Percentiles rank a stretch among this genome's conserved stretches.
phyloP scores from a whole-genome alignment of 2,888 invertebrate species.

The Iphiclides podalirius region DNA sequence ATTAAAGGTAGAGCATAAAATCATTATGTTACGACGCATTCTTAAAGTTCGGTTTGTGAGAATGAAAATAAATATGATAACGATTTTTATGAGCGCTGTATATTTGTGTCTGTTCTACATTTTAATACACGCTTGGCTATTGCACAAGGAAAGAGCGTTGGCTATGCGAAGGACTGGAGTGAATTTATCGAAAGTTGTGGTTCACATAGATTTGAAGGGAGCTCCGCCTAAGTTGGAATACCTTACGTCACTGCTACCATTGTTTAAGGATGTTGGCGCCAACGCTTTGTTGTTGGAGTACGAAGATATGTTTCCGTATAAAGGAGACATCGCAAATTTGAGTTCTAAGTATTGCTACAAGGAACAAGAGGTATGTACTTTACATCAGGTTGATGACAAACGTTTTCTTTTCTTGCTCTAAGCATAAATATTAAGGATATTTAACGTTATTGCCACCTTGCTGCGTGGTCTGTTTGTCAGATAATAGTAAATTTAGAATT shows the following conservation, averaged over 20 bases:
- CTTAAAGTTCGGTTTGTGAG: background rate
- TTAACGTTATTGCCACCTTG: too few relatives aligned
- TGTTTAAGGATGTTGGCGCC: conserved; percentile 83
- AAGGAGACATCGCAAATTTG: conserved; percentile 78
- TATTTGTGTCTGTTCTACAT: conserved; percentile 15
- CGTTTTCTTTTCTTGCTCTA: conserved; percentile 30
- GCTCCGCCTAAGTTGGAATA: conserved; percentile 86
- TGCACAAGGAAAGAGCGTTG: conserved; percentile 2
- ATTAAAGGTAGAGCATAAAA: too few relatives aligned
- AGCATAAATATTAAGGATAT: background rate
- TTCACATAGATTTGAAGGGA: conserved; percentile 92
- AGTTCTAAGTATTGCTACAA: conserved; percentile 83
- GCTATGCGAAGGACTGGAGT: conserved; percentile 3
- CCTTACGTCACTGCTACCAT: conserved; percentile 80
- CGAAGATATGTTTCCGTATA: conserved; percentile 93
- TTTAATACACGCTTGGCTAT: conserved; percentile 16
- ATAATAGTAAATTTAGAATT: too few relatives aligned
- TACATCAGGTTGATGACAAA: too few relatives aligned
- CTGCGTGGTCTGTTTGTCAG: too few relatives aligned
- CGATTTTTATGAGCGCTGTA: conserved; percentile 12
- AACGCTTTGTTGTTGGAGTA: conserved; percentile 91
- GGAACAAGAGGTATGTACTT: conserved; percentile 53
- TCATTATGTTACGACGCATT: background rate
- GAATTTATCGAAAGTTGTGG: conserved; percentile 78
- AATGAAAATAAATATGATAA: conserved; percentile 14